Base-by-base conservation (phyloP, 2,113 vertebrate genomes). In the Hypomesus transpacificus region DNA sequence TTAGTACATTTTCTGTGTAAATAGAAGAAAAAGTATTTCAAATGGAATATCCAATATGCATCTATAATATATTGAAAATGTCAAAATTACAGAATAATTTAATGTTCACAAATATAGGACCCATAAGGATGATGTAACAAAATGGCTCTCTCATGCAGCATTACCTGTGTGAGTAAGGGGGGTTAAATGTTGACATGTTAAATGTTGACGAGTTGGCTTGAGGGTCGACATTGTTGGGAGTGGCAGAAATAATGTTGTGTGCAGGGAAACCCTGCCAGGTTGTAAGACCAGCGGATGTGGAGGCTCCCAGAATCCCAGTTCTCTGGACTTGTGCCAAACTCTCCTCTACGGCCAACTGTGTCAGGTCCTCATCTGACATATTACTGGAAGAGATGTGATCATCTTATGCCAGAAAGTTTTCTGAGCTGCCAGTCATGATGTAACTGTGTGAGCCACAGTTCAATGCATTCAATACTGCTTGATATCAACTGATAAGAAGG, bases 271-370 rank as follows among this genome's bases (percentile, higher is more conserved):
- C 24, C 24, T 61, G 59, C 24, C 59, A 61, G 59, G 9, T 28
- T 16, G 14, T 57, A 57, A 57, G n/a, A 18, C 16, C 4, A 61
- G 59, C 59, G 5, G 22, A 61, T 61, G 59, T 61, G 59, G 59
- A 61, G 59, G 59, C 22, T 61, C 59, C 26, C 24, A 61, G 11
- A 14, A 14, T 26, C 59, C 59, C 59, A 64, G 62, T 11, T 64
- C 62, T 64, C 62, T 39, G 59, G 24, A 13, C 22, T 4, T 93
- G 92, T 0, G 74, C 76, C 46, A 96, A 68, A 76, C 94, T 95
- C 84, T 92, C 93, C 77, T 94, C 92, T 1, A 95, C 94, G 75
- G 94, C 94, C 92, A 95, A 87, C 82, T 94, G 91, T 59, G 95
- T 81, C 17, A 95, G 91, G 71, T 95, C 93, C 0, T 95, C 94